phyloP scores from a whole-genome alignment of 2,888 invertebrate genomes.

The Caenorhabditis sp. region DNA sequence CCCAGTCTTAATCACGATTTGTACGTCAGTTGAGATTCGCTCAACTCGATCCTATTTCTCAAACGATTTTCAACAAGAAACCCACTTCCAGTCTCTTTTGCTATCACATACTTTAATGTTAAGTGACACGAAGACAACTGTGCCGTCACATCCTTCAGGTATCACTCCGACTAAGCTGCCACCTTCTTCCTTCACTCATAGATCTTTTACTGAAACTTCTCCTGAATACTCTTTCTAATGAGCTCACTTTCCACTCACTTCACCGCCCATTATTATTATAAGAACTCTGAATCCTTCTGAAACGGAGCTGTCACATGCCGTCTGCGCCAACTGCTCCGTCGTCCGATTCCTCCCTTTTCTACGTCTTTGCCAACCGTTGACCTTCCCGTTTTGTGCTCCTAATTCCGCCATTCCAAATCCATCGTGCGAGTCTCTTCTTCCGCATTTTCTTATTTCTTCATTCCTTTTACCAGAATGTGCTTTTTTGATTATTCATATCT shows the following conservation, averaged over 20 bases:
- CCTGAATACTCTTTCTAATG: background rate
- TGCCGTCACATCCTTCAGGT: too few species aligned
- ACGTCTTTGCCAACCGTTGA: conserved; percentile 24
- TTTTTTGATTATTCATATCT: background rate
- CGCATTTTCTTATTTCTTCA: background rate
- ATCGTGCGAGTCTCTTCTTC: conserved; percentile 25
- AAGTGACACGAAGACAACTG: background rate
- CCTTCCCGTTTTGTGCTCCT: conserved; percentile 27
- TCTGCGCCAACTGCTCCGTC: conserved; percentile 22
- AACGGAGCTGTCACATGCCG: conserved; percentile 41
- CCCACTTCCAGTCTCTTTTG: too few species aligned
- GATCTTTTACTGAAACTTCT: too few species aligned
- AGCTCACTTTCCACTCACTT: background rate
- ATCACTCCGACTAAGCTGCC: background rate
- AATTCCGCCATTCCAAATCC: conserved; percentile 42
- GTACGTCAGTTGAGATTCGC: too few species aligned
- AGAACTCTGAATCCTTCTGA: conserved; percentile 12
- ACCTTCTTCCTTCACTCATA: background rate
- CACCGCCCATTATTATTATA: too few species aligned
- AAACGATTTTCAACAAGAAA: too few species aligned
- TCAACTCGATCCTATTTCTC: too few species aligned
- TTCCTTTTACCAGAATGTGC: too few species aligned
- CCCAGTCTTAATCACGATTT: too few species aligned
- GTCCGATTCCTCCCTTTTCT: background rate
- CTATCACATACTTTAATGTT: too few species aligned